Conservation (phyloP, 2,888 invertebrate species). For the Aspidapion aeneum region DNA sequence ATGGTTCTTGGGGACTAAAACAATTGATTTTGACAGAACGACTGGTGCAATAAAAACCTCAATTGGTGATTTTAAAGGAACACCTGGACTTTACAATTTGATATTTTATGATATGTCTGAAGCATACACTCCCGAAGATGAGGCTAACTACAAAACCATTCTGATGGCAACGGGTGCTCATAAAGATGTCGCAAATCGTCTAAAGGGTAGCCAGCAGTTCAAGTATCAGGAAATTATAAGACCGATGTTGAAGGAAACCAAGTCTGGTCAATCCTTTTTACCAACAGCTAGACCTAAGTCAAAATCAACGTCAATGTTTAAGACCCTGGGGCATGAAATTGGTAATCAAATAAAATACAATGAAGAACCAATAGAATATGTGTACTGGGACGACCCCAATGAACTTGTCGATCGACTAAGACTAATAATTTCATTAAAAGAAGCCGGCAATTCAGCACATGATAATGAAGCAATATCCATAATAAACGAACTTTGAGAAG, state of each 20-base stretch:
- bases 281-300: no score
- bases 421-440: constrained; percentile 30
- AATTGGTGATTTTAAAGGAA: neutral
- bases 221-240: neutral
- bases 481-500: constrained; percentile 31
- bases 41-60: neutral
- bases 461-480: constrained; percentile 39
- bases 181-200: neutral
- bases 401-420: constrained; percentile 37
- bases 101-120: neutral
- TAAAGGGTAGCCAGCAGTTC: neutral
- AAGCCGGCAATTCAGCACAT: constrained; percentile 25
- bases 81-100: constrained; percentile 1
- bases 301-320: no score
- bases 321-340: neutral
- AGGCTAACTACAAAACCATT: constrained; percentile 2
- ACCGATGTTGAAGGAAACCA: neutral
- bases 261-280: no score
- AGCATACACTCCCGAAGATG: neutral
- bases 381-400: constrained; percentile 20
- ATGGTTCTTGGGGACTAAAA: neutral
- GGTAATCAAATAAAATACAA: neutral
- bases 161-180: neutral
- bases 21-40: neutral
- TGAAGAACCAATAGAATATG: constrained; percentile 11